Conservation (phyloP, 1,140 invertebrate species). For the Bombus terrestris region DNA sequence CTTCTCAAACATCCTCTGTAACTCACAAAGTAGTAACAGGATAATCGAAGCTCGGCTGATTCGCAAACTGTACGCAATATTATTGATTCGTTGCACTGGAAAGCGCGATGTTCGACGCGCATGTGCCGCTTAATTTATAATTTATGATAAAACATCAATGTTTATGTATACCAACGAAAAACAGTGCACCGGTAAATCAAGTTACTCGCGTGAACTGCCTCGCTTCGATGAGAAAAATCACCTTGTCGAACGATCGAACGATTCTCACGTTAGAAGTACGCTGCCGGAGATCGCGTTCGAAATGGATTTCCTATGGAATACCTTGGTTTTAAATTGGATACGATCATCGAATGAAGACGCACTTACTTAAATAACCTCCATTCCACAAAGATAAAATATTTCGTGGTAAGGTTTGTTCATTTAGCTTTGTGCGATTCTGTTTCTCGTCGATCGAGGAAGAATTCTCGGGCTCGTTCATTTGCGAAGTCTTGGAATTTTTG, state of each 20-base stretch:
- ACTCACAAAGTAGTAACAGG: background rate
- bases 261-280: too few species aligned
- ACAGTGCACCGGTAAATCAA: background rate
- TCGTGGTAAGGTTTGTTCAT: too few species aligned
- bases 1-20: background rate
- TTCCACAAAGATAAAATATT: too few species aligned
- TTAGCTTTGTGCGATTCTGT: too few species aligned
- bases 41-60: background rate
- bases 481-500: too few species aligned
- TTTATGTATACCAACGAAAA: constrained; percentile 30
- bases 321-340: background rate
- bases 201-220: background rate
- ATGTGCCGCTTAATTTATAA: constrained; percentile 20
- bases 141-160: constrained; percentile 39
- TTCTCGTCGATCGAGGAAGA: too few species aligned
- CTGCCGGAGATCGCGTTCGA: background rate
- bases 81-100: constrained; percentile 28
- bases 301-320: background rate
- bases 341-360: too few species aligned
- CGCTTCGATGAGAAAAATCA: background rate
- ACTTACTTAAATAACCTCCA: too few species aligned
- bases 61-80: constrained; percentile 11
- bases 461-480: too few species aligned
- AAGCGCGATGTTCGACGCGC: constrained; percentile 8
- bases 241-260: background rate